These are phyloP conservation scores for Elgaria multicarinata DNA, from an alignment of 2,113 vertebrate genomes.

Conservation along the genomic window DNA sequence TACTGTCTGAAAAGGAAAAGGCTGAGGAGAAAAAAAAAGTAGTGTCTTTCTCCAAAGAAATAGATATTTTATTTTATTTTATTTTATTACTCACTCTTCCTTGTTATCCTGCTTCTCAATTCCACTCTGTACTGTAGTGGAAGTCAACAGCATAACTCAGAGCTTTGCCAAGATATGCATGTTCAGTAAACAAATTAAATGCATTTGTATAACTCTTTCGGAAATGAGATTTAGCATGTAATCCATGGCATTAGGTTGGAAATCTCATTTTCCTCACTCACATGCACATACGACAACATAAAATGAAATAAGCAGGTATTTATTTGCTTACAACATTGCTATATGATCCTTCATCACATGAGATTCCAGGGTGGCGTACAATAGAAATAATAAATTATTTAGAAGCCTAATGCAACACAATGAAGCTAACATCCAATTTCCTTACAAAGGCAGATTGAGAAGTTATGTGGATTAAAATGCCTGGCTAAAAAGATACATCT, in stretches of 20 bases:
- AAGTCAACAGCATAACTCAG: conserved; percentile 21
- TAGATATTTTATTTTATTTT: conserved; percentile 44
- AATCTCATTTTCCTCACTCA: not conserved
- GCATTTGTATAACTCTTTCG: conserved; percentile 50
- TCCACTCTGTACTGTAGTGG: not conserved
- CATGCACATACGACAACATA: not conserved
- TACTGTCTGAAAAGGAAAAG: not conserved
- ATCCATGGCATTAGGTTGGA: not conserved
- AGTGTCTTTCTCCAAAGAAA: conserved; percentile 36
- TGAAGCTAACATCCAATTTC: too few relatives aligned
- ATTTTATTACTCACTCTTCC: conserved; percentile 42
- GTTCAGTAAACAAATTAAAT: conserved; percentile 50
- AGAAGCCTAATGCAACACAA: too few relatives aligned
- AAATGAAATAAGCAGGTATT: conserved; percentile 1
- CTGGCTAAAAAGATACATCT: too few relatives aligned
- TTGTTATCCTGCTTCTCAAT: conserved; percentile 36
- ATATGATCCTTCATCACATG: not conserved
- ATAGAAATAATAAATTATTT: too few relatives aligned
- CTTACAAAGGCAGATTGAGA: too few relatives aligned
- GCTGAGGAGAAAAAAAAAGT: conserved; percentile 21
- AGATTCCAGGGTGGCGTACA: not conserved
- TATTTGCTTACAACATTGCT: not conserved
- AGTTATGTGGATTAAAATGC: too few relatives aligned
- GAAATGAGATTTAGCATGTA: conserved; percentile 28
- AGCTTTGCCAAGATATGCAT: conserved; percentile 31